These are phyloP conservation scores for Tiliqua scincoides DNA, from an alignment of 2,113 vertebrate genomes.

Conservation along the genomic window DNA sequence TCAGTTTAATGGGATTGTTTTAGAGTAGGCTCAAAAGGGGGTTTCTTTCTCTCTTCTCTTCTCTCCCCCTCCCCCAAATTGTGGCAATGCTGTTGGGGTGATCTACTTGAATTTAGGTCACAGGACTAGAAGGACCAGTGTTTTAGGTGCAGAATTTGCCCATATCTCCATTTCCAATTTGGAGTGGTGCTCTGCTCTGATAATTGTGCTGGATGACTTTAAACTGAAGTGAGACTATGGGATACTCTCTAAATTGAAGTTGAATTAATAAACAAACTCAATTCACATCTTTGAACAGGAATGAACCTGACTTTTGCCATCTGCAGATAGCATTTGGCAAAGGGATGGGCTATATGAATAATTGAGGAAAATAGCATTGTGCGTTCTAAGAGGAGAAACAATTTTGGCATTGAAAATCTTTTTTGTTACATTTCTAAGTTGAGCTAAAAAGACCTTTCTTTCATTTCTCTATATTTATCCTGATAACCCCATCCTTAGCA, in stretches of 20 bases:
- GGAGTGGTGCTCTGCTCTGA: conserved; percentile 23
- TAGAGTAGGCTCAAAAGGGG: not conserved
- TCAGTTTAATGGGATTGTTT: too few species aligned
- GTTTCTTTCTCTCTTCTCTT: not conserved
- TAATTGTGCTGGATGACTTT: conserved; percentile 44
- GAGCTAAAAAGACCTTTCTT: conserved; percentile 68
- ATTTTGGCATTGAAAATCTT: conserved; percentile 65
- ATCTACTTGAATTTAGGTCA: not conserved
- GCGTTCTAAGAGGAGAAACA: conserved; percentile 63
- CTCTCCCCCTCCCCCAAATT: not conserved
- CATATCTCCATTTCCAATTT: not conserved
- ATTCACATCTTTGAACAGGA: conserved; percentile 47
- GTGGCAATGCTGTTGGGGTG: not conserved
- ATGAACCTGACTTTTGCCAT: conserved; percentile 46
- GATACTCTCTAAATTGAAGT: conserved; percentile 53
- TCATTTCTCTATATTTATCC: conserved; percentile 52
- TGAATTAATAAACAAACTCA: conserved; percentile 48
- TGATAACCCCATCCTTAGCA: conserved; percentile 60
- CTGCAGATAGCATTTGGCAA: conserved; percentile 60
- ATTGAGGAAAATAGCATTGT: conserved; percentile 60
- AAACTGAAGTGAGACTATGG: conserved; percentile 31
- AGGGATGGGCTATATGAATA: conserved; percentile 54
- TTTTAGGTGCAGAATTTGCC: not conserved
- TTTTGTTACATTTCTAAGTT: conserved; percentile 67
- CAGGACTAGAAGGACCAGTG: not conserved